Evolutionary conservation across 1,140 invertebrate genomes (phyloP).

Genomic region (Araneus ventricosus): DNA sequence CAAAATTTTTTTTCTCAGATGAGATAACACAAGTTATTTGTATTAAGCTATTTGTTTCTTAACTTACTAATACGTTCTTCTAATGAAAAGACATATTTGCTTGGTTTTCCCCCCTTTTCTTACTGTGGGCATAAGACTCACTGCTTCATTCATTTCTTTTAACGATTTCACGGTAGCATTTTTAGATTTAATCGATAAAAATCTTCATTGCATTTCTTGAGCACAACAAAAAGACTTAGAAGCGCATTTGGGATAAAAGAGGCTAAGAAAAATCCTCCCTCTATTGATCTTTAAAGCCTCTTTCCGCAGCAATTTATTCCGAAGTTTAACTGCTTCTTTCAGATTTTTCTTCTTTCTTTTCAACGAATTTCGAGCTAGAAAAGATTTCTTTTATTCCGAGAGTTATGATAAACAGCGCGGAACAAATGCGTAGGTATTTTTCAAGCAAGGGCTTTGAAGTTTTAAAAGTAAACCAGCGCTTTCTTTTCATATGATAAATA

Average conservation of each 20-base stretch:
- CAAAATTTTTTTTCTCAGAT: too few relatives aligned
- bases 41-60: too few relatives aligned
- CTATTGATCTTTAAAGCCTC: background rate
- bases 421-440: background rate
- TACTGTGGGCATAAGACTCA: too few relatives aligned
- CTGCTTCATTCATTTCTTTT: too few relatives aligned
- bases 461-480: background rate
- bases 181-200: background rate
- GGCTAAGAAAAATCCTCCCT: background rate
- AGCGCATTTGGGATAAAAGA: background rate
- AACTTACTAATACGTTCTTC: too few relatives aligned
- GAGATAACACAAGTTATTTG: too few relatives aligned
- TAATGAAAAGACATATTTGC: too few relatives aligned
- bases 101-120: too few relatives aligned
- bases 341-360: background rate
- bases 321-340: background rate
- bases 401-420: background rate
- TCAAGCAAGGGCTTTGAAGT: background rate
- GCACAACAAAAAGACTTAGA: background rate
- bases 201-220: background rate
- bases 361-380: background rate
- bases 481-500: slow-evolving; percentile 25
- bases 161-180: background rate
- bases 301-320: background rate
- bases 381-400: background rate